phyloP scores from a whole-genome alignment of 2,888 invertebrate species.

The Scelioninae gen. 2 region DNA sequence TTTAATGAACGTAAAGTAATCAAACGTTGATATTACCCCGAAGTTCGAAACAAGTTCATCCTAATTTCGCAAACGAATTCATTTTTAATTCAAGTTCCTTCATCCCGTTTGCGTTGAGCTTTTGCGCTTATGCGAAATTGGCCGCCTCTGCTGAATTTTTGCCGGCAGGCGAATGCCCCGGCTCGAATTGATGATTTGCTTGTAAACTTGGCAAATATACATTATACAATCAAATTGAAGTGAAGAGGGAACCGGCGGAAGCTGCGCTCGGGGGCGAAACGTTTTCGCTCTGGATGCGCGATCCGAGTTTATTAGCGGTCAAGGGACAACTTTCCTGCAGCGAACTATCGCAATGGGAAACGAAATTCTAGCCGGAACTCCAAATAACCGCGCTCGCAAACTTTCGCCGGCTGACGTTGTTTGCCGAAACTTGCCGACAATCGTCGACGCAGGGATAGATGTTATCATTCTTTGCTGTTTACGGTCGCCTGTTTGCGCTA shows the following conservation, averaged over 20 bases:
- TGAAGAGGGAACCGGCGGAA: conserved; percentile 13
- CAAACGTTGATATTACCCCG: no score
- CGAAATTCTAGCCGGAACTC: conserved; percentile 53
- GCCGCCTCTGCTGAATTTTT: no score
- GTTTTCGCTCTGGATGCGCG: conserved; percentile 24
- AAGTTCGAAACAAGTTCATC: no score
- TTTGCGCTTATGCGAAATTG: no score
- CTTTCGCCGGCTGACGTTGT: conserved; percentile 45
- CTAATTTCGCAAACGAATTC: no score
- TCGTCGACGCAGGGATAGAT: conserved; percentile 31
- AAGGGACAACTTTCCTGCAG: conserved; percentile 54
- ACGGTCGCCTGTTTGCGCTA: conserved; percentile 9
- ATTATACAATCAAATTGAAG: conserved; percentile 45
- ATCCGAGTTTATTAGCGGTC: conserved; percentile 58
- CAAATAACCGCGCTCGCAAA: conserved; percentile 51
- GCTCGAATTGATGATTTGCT: conserved; percentile 23
- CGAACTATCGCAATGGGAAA: conserved; percentile 50
- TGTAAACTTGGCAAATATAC: conserved; percentile 25
- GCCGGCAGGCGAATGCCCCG: not conserved
- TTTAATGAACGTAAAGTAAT: no score
- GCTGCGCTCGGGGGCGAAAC: conserved; percentile 28
- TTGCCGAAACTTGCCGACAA: conserved; percentile 47
- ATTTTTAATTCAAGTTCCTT: no score
- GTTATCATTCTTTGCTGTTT: conserved; percentile 30
- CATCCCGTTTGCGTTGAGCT: no score